Conservation (phyloP, 2,797 vertebrate genomes). For the Lacerta viridis region DNA sequence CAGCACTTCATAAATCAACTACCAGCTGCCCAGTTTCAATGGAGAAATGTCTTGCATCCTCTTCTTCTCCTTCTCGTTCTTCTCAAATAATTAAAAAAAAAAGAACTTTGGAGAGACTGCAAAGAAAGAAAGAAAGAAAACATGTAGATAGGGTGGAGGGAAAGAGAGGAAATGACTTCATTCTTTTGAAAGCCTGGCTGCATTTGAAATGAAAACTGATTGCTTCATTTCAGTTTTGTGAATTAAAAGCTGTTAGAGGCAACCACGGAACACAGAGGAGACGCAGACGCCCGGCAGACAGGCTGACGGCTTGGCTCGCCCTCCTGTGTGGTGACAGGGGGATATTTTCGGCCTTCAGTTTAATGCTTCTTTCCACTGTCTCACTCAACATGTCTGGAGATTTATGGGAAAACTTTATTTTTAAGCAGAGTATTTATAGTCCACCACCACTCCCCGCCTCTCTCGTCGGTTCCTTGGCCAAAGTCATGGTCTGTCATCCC, state of each 20-base stretch:
- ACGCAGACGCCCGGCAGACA: slow-evolving; percentile 32
- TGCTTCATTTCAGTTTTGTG: slow-evolving; percentile 39
- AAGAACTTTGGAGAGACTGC: slow-evolving; percentile 47
- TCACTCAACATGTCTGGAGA: slow-evolving; percentile 71
- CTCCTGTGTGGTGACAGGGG: slow-evolving; percentile 63
- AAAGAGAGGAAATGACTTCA: slow-evolving; percentile 45
- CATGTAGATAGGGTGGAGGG: slow-evolving; percentile 8
- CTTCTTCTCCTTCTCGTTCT: neutral
- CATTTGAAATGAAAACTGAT: slow-evolving; percentile 31
- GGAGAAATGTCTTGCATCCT: slow-evolving; percentile 66
- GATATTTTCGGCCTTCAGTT: slow-evolving; percentile 67
- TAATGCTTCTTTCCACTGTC: slow-evolving; percentile 52
- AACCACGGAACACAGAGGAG: slow-evolving; percentile 27
- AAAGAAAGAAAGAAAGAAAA: slow-evolving; percentile 27
- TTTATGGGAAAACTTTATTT: slow-evolving; percentile 65
- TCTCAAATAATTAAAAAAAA: neutral
- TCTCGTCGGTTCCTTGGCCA: slow-evolving; percentile 15
- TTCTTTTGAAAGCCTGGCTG: slow-evolving; percentile 27
- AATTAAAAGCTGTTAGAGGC: slow-evolving; percentile 44
- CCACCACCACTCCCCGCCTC: slow-evolving; percentile 21
- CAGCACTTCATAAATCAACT: slow-evolving; percentile 86
- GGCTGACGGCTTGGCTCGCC: slow-evolving; percentile 59
- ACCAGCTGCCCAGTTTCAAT: slow-evolving; percentile 75
- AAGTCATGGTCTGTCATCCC: slow-evolving; percentile 3
- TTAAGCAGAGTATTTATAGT: slow-evolving; percentile 68